Evolutionary conservation across 2,888 invertebrate species (phyloP), one percentile per base, ranked within the genome.

Genomic region (Andrena haemorrhoa): DNA sequence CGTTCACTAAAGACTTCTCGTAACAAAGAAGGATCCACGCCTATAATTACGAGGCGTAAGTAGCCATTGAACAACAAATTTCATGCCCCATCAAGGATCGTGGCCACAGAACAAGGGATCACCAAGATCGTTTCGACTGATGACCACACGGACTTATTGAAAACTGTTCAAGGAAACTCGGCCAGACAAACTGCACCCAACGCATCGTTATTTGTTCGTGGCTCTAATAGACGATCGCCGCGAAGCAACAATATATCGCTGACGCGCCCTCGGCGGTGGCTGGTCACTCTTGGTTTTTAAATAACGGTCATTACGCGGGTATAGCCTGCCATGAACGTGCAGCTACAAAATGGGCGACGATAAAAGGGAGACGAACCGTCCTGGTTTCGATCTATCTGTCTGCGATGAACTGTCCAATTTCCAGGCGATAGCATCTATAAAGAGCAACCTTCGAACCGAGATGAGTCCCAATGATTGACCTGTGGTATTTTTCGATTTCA

Each of bases 231-330:
- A 88, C 84, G 83, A 83, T 89, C 88, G 76, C 65, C 82, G 84
- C 82, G 58, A 83, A 78, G 73, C 85, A 86, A 89, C 85, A 85
- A 87, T 88, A 84, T 88, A 88, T 83, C 77, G 70, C 80, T 85
- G 85, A 84, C 87, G 81, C 80, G 86, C 87, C 87, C 84, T 84
- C 84, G 86, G 84, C 85, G 70, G 89, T 79, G 83, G 80, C 70
- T 82, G 76, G 77, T 84, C 88, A 84, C 77, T 78, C 73, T 82
- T 61, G 82, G 83, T 89, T 90, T 72, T 90, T 89, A 91, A 91
- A 91, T 91, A 90, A 91, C 89, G 86, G 88, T 90, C 88, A 89
- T 91, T 92, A 92, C 77, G 80, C 84, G 79, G 72, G 84, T 81
- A 70, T 83, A 86, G 81, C 82, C 68, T 7, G 0, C 78, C 85